phyloP scores from a whole-genome alignment of 2,797 vertebrate species.

The Halcyon leucocephala region DNA sequence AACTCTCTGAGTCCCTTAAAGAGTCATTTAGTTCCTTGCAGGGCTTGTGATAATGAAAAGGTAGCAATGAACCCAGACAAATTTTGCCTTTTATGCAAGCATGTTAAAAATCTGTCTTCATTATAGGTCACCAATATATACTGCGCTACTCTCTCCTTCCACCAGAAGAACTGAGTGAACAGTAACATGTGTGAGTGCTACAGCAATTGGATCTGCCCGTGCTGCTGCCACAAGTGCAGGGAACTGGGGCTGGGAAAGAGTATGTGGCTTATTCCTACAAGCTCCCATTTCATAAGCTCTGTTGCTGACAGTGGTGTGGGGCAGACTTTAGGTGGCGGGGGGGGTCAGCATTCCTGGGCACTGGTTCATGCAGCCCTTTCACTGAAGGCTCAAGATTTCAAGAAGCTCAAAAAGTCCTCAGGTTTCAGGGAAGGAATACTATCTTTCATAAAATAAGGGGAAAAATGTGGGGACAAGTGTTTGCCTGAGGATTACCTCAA shows the following conservation, averaged over 20 bases:
- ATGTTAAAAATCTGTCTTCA: not conserved
- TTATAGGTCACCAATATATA: not conserved
- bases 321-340: not conserved
- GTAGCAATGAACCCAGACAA: not conserved
- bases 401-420: not conserved
- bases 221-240: not conserved
- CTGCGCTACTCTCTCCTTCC: not conserved
- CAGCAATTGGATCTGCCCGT: not conserved
- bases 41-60: not conserved
- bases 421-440: not conserved
- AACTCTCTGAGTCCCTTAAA: not conserved
- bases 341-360: not conserved
- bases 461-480: not conserved
- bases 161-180: not conserved
- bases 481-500: constrained; percentile 46
- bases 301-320: not conserved
- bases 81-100: not conserved
- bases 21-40: not conserved
- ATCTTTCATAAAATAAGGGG: not conserved
- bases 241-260: not conserved
- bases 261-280: not conserved
- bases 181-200: not conserved
- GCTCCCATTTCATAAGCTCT: not conserved
- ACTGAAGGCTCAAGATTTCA: not conserved
- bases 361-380: not conserved